Percentiles rank a stretch among this genome's conserved stretches.
These are phyloP conservation scores for Malacosoma neustria DNA, from an alignment of 2,888 invertebrate species.

Conservation along the genomic window DNA sequence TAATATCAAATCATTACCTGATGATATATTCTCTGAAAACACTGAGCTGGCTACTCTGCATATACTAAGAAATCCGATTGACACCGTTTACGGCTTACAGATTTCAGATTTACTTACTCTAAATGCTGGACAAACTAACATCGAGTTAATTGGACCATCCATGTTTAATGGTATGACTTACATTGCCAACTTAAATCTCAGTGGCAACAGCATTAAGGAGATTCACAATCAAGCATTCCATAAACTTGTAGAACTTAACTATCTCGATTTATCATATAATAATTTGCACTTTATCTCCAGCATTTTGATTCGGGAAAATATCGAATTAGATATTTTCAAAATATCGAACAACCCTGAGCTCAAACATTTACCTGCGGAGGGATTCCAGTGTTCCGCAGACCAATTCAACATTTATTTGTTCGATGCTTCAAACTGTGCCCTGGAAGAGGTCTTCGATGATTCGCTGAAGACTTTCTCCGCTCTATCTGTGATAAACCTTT, in stretches of 20 bases:
- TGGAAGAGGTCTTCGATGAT: conserved; percentile 76
- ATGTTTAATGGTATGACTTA: conserved; percentile 78
- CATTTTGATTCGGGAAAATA: conserved; percentile 80
- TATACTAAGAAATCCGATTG: conserved; percentile 80
- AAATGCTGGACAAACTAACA: conserved; percentile 80
- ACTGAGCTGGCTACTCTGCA: conserved; percentile 79
- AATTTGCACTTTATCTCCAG: conserved; percentile 79
- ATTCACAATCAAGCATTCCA: conserved; percentile 82
- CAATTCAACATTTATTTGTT: conserved; percentile 79
- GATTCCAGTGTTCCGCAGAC: conserved; percentile 77
- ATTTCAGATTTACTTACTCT: conserved; percentile 78
- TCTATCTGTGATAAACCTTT: conserved; percentile 78
- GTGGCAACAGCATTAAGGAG: conserved; percentile 79
- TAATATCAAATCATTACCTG: conserved; percentile 76
- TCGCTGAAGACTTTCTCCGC: conserved; percentile 83
- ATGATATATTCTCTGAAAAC: conserved; percentile 79
- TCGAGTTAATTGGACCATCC: conserved; percentile 77
- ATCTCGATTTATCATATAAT: conserved; percentile 84
- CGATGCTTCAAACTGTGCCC: conserved; percentile 83
- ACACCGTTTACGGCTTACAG: conserved; percentile 76
- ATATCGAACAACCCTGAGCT: conserved; percentile 82
- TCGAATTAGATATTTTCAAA: conserved; percentile 79
- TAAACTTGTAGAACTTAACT: conserved; percentile 77
- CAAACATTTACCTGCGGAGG: conserved; percentile 77
- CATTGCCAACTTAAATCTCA: conserved; percentile 79